A percentile compares a stretch with the other conserved stretches of the same genome.
Conservation (phyloP, 2,797 vertebrate genomes). For the Momotus momota region DNA sequence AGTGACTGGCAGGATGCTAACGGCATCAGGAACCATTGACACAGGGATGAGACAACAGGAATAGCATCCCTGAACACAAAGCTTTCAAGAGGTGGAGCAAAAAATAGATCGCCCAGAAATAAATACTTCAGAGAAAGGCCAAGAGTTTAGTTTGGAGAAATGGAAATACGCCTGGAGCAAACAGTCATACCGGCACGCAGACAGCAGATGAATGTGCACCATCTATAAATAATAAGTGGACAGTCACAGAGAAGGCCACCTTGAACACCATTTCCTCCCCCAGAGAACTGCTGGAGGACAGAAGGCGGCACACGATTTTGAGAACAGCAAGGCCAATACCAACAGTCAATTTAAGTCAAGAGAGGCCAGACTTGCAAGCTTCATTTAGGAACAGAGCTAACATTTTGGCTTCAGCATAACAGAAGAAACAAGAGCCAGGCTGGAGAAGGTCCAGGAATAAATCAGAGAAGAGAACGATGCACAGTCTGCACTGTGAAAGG, state of each 20-base stretch:
- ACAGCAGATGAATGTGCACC: neutral
- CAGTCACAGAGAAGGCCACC: neutral
- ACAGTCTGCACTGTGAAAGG: neutral
- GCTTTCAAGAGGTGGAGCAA: neutral
- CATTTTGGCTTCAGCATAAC: neutral
- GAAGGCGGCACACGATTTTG: neutral
- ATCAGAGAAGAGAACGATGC: neutral
- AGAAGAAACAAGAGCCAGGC: constrained; percentile 18
- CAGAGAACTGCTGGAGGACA: neutral
- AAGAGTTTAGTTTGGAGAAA: neutral
- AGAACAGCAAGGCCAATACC: neutral
- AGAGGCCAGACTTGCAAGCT: neutral
- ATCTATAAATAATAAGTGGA: neutral
- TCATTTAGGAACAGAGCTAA: neutral
- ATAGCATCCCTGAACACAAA: neutral
- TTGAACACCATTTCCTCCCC: neutral
- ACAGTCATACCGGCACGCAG: neutral
- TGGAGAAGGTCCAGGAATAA: constrained; percentile 14
- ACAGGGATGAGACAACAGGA: neutral
- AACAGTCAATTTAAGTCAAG: neutral
- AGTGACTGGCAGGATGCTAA: neutral
- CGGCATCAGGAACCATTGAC: neutral
- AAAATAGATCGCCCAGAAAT: neutral
- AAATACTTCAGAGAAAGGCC: neutral
- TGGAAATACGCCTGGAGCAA: neutral